Conservation (phyloP, 1,140 invertebrate genomes). For the Zaprionus gabonicus region DNA sequence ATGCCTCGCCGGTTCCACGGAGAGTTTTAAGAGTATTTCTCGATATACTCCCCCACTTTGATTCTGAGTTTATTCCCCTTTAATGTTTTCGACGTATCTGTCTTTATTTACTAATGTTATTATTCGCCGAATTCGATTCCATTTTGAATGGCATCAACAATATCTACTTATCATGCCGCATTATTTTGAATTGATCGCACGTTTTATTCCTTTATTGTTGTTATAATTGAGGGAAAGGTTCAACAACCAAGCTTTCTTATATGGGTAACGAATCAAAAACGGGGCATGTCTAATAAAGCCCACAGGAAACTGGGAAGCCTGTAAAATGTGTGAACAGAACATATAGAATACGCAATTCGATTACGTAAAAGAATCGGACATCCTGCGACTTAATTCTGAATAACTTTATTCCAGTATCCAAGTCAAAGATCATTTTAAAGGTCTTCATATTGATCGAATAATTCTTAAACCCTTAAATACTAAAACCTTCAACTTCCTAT, state of each 20-base stretch:
- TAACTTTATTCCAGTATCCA: not conserved
- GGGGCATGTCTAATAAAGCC: not conserved
- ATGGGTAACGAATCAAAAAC: not conserved
- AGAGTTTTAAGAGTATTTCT: slow-evolving; percentile 23
- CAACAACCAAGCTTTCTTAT: not conserved
- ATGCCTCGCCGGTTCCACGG: not conserved
- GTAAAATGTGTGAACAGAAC: not conserved
- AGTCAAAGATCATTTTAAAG: not conserved
- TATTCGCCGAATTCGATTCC: not conserved
- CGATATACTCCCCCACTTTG: not conserved
- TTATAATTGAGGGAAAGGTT: slow-evolving; percentile 4
- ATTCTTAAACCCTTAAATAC: no score
- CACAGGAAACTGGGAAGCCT: not conserved
- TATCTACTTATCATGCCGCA: slow-evolving; percentile 5
- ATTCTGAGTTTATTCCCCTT: not conserved
- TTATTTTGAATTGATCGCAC: slow-evolving; percentile 1
- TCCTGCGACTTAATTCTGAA: not conserved
- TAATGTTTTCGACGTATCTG: not conserved
- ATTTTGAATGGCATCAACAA: not conserved
- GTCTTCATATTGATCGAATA: not conserved
- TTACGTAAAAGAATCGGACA: not conserved
- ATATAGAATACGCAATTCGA: not conserved
- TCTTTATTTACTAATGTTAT: not conserved
- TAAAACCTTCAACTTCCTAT: not conserved
- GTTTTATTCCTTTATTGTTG: not conserved